Conservation (phyloP, 2,113 vertebrate species). For the Megaceryle torquata region DNA sequence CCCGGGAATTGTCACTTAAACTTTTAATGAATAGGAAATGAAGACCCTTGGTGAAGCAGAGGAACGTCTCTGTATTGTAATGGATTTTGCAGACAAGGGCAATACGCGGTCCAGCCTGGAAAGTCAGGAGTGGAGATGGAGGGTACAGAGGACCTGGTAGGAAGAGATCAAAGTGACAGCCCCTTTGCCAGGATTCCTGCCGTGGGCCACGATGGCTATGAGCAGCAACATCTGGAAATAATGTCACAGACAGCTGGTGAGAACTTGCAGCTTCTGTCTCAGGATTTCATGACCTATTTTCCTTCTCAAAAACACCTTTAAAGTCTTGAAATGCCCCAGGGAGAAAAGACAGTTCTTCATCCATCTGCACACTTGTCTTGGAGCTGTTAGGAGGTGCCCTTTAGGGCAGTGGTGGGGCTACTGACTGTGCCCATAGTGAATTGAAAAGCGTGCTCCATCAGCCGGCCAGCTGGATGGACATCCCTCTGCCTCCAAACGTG, state of each 20-base stretch:
- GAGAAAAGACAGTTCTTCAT: not conserved
- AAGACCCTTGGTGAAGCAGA: not conserved
- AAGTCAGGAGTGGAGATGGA: not conserved
- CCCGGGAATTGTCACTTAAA: constrained; percentile 28
- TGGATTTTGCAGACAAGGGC: constrained; percentile 29
- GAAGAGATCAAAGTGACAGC: not conserved
- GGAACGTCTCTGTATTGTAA: not conserved
- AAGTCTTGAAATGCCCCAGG: not conserved
- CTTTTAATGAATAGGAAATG: constrained; percentile 49
- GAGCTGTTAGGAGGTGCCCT: rapidly evolving
- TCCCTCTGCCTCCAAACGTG: not conserved
- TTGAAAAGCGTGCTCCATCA: not conserved
- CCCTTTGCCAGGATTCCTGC: not conserved
- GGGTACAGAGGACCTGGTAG: not conserved
- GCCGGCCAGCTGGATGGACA: not conserved
- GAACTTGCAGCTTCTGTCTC: not conserved
- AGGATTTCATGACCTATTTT: not conserved
- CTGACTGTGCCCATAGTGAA: not conserved
- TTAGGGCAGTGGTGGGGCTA: not conserved
- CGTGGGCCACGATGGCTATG: not conserved
- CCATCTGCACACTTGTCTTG: not conserved
- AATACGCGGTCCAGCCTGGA: not conserved
- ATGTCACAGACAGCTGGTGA: constrained; percentile 1
- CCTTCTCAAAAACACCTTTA: not conserved
- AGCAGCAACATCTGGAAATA: constrained; percentile 49